Evolutionary conservation across 2,888 invertebrate species (phyloP).

Genomic region (Toxonevra muliebris): DNA sequence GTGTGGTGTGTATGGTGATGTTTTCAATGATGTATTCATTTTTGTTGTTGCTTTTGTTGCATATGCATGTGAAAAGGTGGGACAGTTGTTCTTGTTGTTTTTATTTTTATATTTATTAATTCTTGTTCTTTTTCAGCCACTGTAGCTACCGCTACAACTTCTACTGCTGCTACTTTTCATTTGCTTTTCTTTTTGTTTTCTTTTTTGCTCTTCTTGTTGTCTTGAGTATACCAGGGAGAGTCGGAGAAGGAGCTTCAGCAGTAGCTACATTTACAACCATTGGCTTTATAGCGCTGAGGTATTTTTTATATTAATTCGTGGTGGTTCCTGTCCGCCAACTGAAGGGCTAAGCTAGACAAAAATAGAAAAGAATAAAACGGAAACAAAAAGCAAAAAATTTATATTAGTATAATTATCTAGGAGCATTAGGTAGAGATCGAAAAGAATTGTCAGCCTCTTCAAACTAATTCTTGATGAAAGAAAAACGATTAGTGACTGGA

Average conservation of each 20-base stretch:
- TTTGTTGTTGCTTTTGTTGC: no score
- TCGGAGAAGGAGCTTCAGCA: slow-evolving; percentile 10
- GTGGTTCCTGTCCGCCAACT: slow-evolving; percentile 45
- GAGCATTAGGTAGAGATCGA: no score
- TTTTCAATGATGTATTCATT: no score
- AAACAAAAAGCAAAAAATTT: no score
- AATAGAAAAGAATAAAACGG: slow-evolving; percentile 16
- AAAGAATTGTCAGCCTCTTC: no score
- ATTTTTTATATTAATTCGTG: slow-evolving; percentile 45
- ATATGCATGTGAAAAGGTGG: no score
- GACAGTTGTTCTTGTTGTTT: background rate
- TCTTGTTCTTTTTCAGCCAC: background rate
- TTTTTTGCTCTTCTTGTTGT: background rate
- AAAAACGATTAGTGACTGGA: no score
- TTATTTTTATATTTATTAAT: slow-evolving; percentile 14
- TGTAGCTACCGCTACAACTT: background rate
- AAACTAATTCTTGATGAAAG: no score
- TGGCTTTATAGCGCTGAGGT: slow-evolving; percentile 50
- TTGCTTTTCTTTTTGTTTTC: background rate
- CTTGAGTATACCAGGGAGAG: slow-evolving; percentile 5
- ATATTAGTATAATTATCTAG: no score
- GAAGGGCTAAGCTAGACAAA: slow-evolving; percentile 45
- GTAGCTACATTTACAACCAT: slow-evolving; percentile 49
- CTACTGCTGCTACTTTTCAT: background rate
- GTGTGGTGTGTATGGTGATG: slow-evolving; percentile 6